Conservation (phyloP, 2,113 vertebrate species). For the Limnothrissa miodon region DNA sequence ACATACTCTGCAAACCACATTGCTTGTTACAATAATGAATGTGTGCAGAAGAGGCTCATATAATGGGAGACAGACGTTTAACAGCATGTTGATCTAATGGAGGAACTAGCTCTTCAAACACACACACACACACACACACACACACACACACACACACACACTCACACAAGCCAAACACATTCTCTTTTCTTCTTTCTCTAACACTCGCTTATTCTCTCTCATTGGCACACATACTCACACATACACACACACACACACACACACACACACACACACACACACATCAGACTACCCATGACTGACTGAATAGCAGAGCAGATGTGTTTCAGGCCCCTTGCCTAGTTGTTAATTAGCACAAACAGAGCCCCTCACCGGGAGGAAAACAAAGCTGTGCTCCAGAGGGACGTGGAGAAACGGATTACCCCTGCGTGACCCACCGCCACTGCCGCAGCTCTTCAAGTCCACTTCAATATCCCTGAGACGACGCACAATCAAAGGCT, state of each 20-base stretch:
- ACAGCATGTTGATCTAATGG: constrained; percentile 15
- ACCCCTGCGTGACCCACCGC: neutral
- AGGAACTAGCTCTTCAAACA: constrained; percentile 31
- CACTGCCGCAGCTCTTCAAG: neutral
- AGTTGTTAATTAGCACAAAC: neutral
- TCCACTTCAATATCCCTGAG: neutral
- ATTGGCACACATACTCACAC: neutral
- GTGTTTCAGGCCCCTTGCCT: neutral
- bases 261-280: constrained; percentile 18
- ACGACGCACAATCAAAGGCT: neutral
- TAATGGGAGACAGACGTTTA: constrained; percentile 35
- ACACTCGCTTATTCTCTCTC: too few relatives aligned
- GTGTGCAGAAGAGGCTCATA: constrained; percentile 57
- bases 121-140: neutral
- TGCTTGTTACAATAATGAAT: constrained; percentile 55
- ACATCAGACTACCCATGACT: neutral
- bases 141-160: neutral
- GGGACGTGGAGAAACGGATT: neutral
- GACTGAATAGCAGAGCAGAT: neutral
- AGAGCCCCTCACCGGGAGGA: neutral
- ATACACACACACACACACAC: constrained; percentile 48
- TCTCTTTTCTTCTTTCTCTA: neutral
- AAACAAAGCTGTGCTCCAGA: neutral
- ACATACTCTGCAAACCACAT: constrained; percentile 46
- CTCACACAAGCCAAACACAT: too few relatives aligned